phyloP scores from a whole-genome alignment of 2,113 vertebrate species.

The Sialia sialis region DNA sequence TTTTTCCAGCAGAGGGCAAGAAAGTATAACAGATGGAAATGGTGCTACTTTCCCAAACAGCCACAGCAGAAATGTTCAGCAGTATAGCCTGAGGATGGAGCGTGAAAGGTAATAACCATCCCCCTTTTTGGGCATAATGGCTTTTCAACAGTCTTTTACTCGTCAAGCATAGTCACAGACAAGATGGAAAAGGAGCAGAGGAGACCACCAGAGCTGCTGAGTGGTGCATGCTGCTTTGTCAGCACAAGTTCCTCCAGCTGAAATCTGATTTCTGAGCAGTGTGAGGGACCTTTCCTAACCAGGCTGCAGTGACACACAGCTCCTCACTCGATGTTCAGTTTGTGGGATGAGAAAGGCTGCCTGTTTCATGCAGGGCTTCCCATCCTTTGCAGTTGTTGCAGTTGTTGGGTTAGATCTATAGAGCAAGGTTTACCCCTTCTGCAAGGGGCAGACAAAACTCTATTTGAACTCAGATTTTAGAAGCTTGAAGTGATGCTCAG shows the following conservation, averaged over 20 bases:
- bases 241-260: not conserved
- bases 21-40: constrained; percentile 69
- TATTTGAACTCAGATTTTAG: not conserved
- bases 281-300: not conserved
- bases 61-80: constrained; percentile 40
- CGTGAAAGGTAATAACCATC: constrained; percentile 55
- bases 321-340: accelerated
- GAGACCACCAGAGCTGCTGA: not conserved
- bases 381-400: not conserved
- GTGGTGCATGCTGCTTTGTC: not conserved
- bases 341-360: not conserved
- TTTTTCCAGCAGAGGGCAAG: constrained; percentile 78
- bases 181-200: constrained; percentile 12
- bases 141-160: constrained; percentile 66
- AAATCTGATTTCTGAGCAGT: not conserved
- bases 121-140: constrained; percentile 51
- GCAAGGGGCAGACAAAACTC: not conserved
- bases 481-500: not conserved
- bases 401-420: not conserved
- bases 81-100: constrained; percentile 41
- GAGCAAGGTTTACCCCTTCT: not conserved
- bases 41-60: not conserved
- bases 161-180: constrained; percentile 21
- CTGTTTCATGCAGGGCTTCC: not conserved
- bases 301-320: not conserved